Evolutionary conservation across 2,888 invertebrate genomes (phyloP).

Genomic region (Apantesis nais): DNA sequence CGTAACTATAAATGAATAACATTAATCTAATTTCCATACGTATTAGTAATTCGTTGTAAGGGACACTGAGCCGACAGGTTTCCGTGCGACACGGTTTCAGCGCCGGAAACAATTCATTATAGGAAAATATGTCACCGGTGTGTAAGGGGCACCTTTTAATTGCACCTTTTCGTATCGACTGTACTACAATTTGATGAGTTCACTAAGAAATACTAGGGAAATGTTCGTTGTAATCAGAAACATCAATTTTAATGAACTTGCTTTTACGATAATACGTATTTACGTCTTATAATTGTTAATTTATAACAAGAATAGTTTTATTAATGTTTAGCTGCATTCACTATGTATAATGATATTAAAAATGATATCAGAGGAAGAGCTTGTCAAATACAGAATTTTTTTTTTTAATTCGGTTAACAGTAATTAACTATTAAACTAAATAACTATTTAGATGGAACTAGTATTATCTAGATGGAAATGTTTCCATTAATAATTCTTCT

Average conservation of each 20-base stretch:
- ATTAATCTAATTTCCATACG: constrained; percentile 19
- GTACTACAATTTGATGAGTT: neutral
- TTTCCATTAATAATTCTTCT: too few relatives aligned
- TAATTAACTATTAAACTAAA: too few relatives aligned
- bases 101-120: constrained; percentile 75
- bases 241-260: neutral
- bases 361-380: too few relatives aligned
- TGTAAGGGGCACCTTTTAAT: constrained; percentile 42
- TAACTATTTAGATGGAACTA: too few relatives aligned
- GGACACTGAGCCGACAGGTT: constrained; percentile 48
- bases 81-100: constrained; percentile 59
- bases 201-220: neutral
- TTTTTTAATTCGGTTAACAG: too few relatives aligned
- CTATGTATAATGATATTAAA: too few relatives aligned
- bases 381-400: too few relatives aligned
- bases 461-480: too few relatives aligned
- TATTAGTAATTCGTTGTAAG: constrained; percentile 26
- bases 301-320: too few relatives aligned
- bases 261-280: too few relatives aligned
- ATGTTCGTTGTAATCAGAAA: neutral
- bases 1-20: constrained; percentile 10
- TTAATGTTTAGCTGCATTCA: too few relatives aligned
- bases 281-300: too few relatives aligned
- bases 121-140: constrained; percentile 57
- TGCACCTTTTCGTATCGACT: constrained; percentile 4